A percentile compares a stretch with the other conserved stretches of the same genome.
These are phyloP conservation scores for Monochamus saltuarius DNA, from an alignment of 1,140 invertebrate genomes.

Conservation along the genomic window DNA sequence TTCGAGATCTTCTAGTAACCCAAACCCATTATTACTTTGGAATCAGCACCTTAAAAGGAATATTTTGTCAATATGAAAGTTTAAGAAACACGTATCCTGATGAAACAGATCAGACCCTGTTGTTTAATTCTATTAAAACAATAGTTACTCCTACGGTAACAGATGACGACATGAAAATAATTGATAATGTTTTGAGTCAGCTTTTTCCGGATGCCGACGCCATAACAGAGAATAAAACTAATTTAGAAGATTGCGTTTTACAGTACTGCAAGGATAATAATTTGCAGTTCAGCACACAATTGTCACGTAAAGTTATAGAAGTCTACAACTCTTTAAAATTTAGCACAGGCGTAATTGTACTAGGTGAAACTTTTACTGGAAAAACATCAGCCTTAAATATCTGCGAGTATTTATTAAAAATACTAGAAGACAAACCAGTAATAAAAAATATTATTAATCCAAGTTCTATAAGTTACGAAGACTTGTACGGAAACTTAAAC, in stretches of 20 bases:
- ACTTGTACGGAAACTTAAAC: conserved; percentile 84
- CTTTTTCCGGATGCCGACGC: conserved; percentile 70
- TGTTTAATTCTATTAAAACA: conserved; percentile 68
- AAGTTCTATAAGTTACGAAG: conserved; percentile 84
- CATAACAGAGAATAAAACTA: conserved; percentile 3
- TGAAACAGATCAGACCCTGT: conserved; percentile 51
- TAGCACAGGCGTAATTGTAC: conserved; percentile 76
- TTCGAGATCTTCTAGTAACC: conserved; percentile 53
- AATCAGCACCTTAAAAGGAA: conserved; percentile 20
- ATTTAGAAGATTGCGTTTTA: neutral
- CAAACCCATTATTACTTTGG: conserved; percentile 26
- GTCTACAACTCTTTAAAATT: conserved; percentile 77
- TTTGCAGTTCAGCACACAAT: conserved; percentile 68
- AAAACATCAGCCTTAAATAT: conserved; percentile 57
- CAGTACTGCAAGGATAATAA: conserved; percentile 62
- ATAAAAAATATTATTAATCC: conserved; percentile 77
- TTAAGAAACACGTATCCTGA: conserved; percentile 56
- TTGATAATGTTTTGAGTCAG: conserved; percentile 86
- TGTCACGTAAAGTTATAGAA: conserved; percentile 70
- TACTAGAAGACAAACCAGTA: conserved; percentile 9
- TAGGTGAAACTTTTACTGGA: conserved; percentile 71
- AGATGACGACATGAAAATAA: conserved; percentile 80
- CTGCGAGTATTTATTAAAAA: conserved; percentile 14
- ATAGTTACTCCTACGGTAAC: conserved; percentile 90
- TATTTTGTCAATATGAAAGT: conserved; percentile 26